Percentiles rank a stretch among this genome's conserved stretches.
phyloP scores from a whole-genome alignment of 2,113 vertebrate genomes.

The Numenius arquata region DNA sequence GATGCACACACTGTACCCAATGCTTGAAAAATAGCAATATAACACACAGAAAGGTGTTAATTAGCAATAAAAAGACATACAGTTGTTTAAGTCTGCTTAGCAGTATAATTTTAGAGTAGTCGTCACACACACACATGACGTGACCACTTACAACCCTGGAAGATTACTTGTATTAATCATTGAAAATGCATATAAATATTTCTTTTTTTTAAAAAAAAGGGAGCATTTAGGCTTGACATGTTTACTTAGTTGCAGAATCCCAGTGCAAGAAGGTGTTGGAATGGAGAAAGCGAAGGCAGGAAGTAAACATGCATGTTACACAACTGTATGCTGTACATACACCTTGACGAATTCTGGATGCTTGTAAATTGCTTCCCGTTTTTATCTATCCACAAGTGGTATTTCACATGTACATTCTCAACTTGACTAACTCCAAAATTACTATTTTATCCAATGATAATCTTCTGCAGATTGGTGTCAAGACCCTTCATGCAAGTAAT shows the following conservation, averaged over 20 bases:
- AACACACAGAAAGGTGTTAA: neutral
- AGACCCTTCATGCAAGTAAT: neutral
- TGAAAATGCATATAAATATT: neutral
- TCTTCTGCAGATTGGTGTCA: neutral
- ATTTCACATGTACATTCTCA: neutral
- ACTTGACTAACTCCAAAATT: neutral
- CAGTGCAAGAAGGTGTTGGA: neutral
- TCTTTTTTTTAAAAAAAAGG: too few species aligned
- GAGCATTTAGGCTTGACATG: neutral
- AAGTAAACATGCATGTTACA: neutral
- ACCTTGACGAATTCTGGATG: neutral
- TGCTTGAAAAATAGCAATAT: neutral
- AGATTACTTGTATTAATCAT: neutral
- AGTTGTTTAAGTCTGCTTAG: neutral
- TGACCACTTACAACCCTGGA: neutral
- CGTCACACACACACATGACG: neutral
- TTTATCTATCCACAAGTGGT: neutral
- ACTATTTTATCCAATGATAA: neutral
- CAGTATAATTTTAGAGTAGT: neutral
- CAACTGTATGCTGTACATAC: neutral
- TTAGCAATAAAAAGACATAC: neutral
- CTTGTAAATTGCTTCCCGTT: neutral
- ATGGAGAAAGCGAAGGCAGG: neutral
- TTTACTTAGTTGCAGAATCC: neutral
- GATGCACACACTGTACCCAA: neutral